Evolutionary conservation across 2,888 invertebrate genomes (phyloP).

Genomic region (Atrina japonica): DNA sequence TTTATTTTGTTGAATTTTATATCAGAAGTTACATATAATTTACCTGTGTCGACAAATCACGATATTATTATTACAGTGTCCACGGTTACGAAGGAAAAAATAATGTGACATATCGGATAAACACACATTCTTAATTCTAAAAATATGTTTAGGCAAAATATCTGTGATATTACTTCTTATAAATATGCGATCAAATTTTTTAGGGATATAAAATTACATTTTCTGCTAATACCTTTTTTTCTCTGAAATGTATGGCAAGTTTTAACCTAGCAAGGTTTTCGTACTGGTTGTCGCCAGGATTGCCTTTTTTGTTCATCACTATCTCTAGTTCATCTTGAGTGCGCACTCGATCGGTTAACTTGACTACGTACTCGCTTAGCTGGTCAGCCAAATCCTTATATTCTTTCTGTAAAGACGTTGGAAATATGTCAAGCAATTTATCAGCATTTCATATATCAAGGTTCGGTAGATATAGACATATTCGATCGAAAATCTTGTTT

Average conservation of each 20-base stretch:
- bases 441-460: no score
- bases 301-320: constrained; percentile 75
- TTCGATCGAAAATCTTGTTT: neutral
- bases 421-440: neutral
- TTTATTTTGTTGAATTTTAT: no score
- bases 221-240: constrained; percentile 74
- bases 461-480: neutral
- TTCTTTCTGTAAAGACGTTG: constrained; percentile 66
- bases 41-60: no score
- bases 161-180: no score
- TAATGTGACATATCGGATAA: no score
- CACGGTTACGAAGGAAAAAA: no score
- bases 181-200: no score
- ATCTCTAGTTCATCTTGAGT: constrained; percentile 78
- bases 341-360: constrained; percentile 76
- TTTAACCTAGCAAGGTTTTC: constrained; percentile 74
- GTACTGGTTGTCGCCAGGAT: constrained; percentile 68
- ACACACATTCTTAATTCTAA: neutral
- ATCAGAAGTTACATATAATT: no score
- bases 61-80: no score
- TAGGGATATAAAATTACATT: neutral
- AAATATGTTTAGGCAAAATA: no score
- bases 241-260: constrained; percentile 76
- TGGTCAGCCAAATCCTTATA: constrained; percentile 74
- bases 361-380: constrained; percentile 78